Evolutionary conservation across 2,888 invertebrate genomes (phyloP), one percentile per base, ranked within the genome.

Genomic region (Acronicta aceris): DNA sequence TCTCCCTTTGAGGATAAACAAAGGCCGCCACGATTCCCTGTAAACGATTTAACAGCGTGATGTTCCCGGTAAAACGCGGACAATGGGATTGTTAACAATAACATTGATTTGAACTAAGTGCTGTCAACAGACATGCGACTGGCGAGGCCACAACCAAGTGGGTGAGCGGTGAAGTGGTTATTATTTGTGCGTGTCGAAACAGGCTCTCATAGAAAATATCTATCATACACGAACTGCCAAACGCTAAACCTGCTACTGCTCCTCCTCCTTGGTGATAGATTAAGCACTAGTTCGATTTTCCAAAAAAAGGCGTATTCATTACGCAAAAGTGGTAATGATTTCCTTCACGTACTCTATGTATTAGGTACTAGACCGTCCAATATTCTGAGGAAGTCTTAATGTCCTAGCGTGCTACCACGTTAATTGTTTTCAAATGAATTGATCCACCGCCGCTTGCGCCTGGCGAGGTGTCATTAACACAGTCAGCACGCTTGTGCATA

Each of bases 1-100:
- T 91, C 83, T 88, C 81, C 82, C 81, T 83, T 85, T 79, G 78
- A 80, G 81, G 80, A 81, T 85, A 87, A 87, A 93, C 90, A 91
- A 91, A 88, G 85, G 80, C 79, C 71, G 64, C 76, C 59, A 68
- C 74, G 74, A 79, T 91, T 91, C 91, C 86, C 80, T 82, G 90
- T 87, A 91, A 81, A 76, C 82, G 83, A 83, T 87, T 88, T 86
- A 85, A 84, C 81, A 81, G 81, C 79, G 60, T 74, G 66, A 68
- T 71, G 71, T 83, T 87, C 85, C 88, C 83, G 84, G 89, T 89
- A 90, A 85, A 79, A 71, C 72, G 77, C 62, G 80, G 84, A 91
- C 92, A 91, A 91, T 91, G 87, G 83, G 77, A 89, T 90, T 90
- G 89, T 84, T 76, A 67, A 76, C 78, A 76, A 76, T 77, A 78